Evolutionary conservation across 1,140 invertebrate genomes (phyloP).

Genomic region (Diabrotica undecimpunctata): DNA sequence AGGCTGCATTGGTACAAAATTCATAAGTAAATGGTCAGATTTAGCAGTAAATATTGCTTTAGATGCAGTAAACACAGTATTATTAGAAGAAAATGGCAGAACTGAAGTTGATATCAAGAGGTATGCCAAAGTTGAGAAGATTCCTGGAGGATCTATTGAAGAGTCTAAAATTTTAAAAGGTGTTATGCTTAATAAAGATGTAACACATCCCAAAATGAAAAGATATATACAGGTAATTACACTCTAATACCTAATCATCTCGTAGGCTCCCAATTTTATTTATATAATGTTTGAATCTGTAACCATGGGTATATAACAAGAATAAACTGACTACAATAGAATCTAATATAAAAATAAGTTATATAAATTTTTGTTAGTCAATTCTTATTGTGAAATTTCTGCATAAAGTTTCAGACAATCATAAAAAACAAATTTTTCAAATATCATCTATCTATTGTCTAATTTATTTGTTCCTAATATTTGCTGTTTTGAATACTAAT

Average conservation of each 20-base stretch:
- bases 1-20: slow-evolving; percentile 97
- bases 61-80: slow-evolving; percentile 90
- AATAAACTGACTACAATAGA: too few species aligned
- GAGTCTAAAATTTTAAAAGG: slow-evolving; percentile 93
- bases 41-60: slow-evolving; percentile 93
- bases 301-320: too few species aligned
- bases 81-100: slow-evolving; percentile 82
- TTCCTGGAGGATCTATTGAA: slow-evolving; percentile 94
- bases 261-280: background rate
- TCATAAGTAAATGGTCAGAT: slow-evolving; percentile 92
- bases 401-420: too few species aligned
- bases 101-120: slow-evolving; percentile 97
- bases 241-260: background rate
- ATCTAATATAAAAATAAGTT: too few species aligned
- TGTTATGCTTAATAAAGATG: slow-evolving; percentile 98
- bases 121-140: slow-evolving; percentile 96
- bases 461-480: too few species aligned
- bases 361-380: too few species aligned
- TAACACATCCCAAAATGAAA: slow-evolving; percentile 96
- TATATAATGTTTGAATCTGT: too few species aligned
- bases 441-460: too few species aligned
- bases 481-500: too few species aligned
- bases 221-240: slow-evolving; percentile 71
- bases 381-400: too few species aligned
- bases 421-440: too few species aligned